Percentiles rank a stretch among this genome's conserved stretches.
Conservation (phyloP, 2,888 invertebrate species). For the Electrophaes corylata region DNA sequence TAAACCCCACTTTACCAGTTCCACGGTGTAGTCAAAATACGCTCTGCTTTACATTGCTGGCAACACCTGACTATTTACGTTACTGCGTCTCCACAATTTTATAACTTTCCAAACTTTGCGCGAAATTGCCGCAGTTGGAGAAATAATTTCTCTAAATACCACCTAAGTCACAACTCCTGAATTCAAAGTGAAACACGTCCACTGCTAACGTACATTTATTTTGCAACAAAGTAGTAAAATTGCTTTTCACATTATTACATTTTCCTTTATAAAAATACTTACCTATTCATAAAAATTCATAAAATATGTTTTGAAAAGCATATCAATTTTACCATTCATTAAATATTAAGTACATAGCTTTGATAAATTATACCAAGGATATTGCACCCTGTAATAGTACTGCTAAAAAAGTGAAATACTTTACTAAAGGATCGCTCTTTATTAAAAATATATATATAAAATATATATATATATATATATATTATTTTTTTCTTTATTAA, state of each 20-base stretch:
- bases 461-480: no score
- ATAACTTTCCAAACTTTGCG: slow-evolving; percentile 69
- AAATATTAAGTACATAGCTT: no score
- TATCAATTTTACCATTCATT: neutral
- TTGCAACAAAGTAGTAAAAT: slow-evolving; percentile 35
- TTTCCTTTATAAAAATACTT: neutral
- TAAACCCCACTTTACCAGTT: neutral
- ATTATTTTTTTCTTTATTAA: no score
- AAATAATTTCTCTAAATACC: slow-evolving; percentile 60
- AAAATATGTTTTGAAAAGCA: neutral
- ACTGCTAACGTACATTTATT: slow-evolving; percentile 35
- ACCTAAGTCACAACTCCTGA: slow-evolving; percentile 38
- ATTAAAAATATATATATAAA: no score
- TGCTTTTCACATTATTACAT: neutral
- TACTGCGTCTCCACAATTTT: slow-evolving; percentile 65
- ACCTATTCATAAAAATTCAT: neutral
- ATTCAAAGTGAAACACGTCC: slow-evolving; percentile 47
- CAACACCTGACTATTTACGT: slow-evolving; percentile 72
- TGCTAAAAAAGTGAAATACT: no score
- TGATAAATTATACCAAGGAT: no score
- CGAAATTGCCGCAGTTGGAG: slow-evolving; percentile 62
- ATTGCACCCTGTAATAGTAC: no score
- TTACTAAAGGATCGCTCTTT: no score
- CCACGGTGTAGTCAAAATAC: neutral
- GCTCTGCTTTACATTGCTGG: slow-evolving; percentile 41